Evolutionary conservation across 2,888 invertebrate species (phyloP), one percentile per base, ranked within the genome.

Genomic region (Caenorhabditis afra): DNA sequence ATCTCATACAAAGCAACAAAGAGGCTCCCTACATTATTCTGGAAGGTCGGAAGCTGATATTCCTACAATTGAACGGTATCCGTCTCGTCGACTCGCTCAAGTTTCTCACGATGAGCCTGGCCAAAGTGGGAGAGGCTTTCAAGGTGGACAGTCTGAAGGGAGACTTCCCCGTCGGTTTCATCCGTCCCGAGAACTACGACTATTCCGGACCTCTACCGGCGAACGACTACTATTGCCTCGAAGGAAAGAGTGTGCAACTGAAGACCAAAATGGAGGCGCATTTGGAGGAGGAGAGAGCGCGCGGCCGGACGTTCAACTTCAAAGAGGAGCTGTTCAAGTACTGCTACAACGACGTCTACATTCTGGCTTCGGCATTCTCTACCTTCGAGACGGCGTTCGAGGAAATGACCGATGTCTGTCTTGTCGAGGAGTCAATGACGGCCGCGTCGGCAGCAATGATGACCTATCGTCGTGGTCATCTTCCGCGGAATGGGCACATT

Each of bases 141-240:
- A 16, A 61, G 18, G 10, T 61, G 3, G 47, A 61, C 11, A 16
- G 45, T 1, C 35, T 11, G 3, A 61, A 61, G 11, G 59, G 59
- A 45, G 59, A 61, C 18, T 61, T 61, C 37, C 59, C 59, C 2
- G 59, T 61, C 11, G n/a, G 3, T 11, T 61, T 61, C 59, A 61
- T 61, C 16, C 12, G 45, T 1, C 47, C 59, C 2, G 35, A 35
- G 16, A 61, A 61, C 18, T 61, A 35, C 20, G 47, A 47, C 18
- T 61, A 61, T 18, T 1, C 4, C 16, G 59, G 59, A n/a, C 16
- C 29, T 3, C n/a, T 61, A 2, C 59, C 59, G 1, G 50, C 29
- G n/a, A 11, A 37, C 18, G 11, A 61, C 1, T 50, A 18, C 35
- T 49, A 49, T 20, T 45, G 7, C 12, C n/a, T 61, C 20, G 61